Evolutionary conservation across 2,113 vertebrate genomes (phyloP).

Genomic region (Nipponia nippon): DNA sequence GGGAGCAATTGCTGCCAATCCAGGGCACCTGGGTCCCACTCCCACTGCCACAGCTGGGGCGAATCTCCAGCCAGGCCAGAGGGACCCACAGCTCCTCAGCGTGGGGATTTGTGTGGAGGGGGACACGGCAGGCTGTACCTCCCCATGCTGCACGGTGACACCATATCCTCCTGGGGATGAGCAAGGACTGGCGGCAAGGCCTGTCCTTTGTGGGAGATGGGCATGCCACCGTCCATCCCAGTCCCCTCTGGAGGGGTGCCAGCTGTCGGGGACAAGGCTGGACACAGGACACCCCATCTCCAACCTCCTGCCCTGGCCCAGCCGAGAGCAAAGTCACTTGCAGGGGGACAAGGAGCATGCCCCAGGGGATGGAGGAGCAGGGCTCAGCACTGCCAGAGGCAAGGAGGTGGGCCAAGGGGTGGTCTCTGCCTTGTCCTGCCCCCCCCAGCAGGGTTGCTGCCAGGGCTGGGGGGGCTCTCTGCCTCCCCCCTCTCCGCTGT

Average conservation of each 20-base stretch:
- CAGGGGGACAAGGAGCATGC: background rate
- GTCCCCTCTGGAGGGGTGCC: background rate
- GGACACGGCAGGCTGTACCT: background rate
- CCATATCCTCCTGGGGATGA: background rate
- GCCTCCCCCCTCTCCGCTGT: fast-evolving
- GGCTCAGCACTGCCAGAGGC: background rate
- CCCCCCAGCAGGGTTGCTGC: background rate
- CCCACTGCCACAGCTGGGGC: background rate
- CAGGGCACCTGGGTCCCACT: background rate
- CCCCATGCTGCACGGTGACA: background rate
- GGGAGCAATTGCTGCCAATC: background rate
- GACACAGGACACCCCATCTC: background rate
- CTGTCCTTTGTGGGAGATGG: background rate
- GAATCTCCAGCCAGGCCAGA: background rate
- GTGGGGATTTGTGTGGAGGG: fast-evolving
- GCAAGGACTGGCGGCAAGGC: background rate
- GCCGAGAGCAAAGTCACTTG: background rate
- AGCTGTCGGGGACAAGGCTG: background rate
- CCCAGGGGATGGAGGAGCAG: background rate
- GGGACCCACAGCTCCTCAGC: background rate
- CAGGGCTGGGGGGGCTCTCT: background rate
- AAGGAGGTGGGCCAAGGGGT: background rate
- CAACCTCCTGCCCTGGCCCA: background rate
- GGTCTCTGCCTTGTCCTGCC: background rate
- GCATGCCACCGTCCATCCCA: background rate